Evolutionary conservation across 2,113 vertebrate genomes (phyloP).

Genomic region (Seriola aureovittata): DNA sequence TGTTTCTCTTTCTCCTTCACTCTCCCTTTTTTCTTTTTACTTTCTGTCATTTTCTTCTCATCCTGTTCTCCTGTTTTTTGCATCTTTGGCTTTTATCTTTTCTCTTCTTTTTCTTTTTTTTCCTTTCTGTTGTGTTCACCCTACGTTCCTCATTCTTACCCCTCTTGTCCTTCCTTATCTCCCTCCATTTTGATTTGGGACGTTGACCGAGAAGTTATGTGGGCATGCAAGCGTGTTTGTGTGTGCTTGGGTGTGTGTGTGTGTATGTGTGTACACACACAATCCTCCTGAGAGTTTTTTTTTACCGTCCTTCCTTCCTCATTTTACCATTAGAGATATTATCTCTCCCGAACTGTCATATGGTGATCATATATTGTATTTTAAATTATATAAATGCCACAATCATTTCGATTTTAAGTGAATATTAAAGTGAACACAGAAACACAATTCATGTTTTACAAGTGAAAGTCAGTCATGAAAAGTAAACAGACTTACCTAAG

Average conservation of each 20-base stretch:
- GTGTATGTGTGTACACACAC: neutral
- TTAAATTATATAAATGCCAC: neutral
- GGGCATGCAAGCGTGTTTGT: neutral
- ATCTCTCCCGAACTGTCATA: constrained; percentile 4
- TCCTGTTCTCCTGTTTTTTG: neutral
- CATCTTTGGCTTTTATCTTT: neutral
- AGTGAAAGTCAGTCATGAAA: neutral
- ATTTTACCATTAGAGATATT: neutral
- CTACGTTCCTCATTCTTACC: neutral
- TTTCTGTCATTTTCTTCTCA: neutral
- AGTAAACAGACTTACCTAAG: neutral
- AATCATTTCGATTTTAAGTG: no score
- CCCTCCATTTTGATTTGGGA: constrained; percentile 62
- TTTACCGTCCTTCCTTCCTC: neutral
- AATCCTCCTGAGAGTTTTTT: constrained; percentile 35
- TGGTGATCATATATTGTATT: neutral
- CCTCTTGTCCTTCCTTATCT: constrained; percentile 12
- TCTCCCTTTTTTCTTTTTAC: neutral
- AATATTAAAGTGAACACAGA: neutral
- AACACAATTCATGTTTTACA: neutral
- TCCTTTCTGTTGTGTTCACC: neutral
- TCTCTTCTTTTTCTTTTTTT: neutral
- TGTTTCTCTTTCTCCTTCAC: constrained; percentile 1
- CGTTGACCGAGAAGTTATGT: constrained; percentile 39
- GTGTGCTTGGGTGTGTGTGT: neutral